These are phyloP conservation scores for Chrysaora quinquecirrha DNA, from an alignment of 30 jellyfish, hydroid and myxozoan genomes.

Conservation along the genomic window DNA sequence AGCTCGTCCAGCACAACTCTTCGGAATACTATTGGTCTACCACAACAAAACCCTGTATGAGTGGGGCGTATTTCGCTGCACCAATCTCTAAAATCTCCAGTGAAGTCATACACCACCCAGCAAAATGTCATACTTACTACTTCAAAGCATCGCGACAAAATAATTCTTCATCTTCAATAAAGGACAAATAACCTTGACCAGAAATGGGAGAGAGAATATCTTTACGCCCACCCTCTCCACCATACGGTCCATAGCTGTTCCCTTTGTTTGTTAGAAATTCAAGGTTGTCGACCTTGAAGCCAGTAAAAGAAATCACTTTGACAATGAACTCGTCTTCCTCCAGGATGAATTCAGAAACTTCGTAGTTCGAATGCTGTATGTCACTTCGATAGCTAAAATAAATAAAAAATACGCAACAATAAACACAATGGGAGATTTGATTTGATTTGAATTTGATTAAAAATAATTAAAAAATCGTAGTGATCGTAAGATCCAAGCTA, in stretches of 20 bases:
- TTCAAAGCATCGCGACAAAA: constrained; percentile 42
- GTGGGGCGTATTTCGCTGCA: too few relatives aligned
- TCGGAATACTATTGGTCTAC: too few relatives aligned
- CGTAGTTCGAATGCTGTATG: constrained; percentile 32
- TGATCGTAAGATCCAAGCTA: too few relatives aligned
- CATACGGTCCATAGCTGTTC: constrained; percentile 68
- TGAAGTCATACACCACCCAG: constrained; percentile 11
- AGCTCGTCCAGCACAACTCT: too few relatives aligned
- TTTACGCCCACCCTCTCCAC: constrained; percentile 83
- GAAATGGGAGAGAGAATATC: constrained; percentile 16
- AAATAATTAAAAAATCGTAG: too few relatives aligned
- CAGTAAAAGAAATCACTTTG: constrained; percentile 38
- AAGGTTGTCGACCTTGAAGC: constrained; percentile 68
- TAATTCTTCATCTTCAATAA: constrained; percentile 31
- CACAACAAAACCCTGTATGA: too few relatives aligned
- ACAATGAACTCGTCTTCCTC: constrained; percentile 56
- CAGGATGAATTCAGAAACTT: constrained; percentile 39
- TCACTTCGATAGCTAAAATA: constrained; percentile 46
- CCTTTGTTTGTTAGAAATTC: constrained; percentile 58
- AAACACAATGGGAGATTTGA: too few relatives aligned
- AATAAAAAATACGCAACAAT: too few relatives aligned
- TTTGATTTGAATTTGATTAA: too few relatives aligned
- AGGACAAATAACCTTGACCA: constrained; percentile 33
- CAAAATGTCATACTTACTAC: constrained; percentile 38
- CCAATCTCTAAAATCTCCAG: too few relatives aligned